A percentile compares a stretch with the other conserved stretches of the same genome.
Evolutionary conservation across 2,888 invertebrate genomes (phyloP).

Genomic region (Pseudoips prasinana): DNA sequence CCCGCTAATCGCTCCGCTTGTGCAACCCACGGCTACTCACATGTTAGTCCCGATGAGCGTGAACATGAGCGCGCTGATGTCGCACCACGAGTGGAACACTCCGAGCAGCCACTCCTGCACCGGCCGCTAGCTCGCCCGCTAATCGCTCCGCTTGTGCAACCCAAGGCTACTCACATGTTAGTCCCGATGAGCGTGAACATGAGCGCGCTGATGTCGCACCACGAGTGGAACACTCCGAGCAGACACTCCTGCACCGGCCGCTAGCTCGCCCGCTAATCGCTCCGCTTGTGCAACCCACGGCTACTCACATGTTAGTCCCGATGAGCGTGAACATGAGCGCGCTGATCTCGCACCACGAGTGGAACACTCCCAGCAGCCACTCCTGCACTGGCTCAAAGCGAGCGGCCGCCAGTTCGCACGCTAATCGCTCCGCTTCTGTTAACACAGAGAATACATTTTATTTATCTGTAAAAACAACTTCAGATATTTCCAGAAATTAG

Average conservation of each 20-base stretch:
- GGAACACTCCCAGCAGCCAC: slow-evolving; percentile 70
- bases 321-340: slow-evolving; percentile 72
- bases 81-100: slow-evolving; percentile 73
- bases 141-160: too few relatives aligned
- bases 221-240: slow-evolving; percentile 69
- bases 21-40: too few relatives aligned
- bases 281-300: too few relatives aligned
- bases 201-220: slow-evolving; percentile 74
- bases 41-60: slow-evolving; percentile 66
- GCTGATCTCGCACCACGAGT: slow-evolving; percentile 74
- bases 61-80: slow-evolving; percentile 72
- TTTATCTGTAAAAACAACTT: too few relatives aligned
- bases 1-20: too few relatives aligned
- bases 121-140: slow-evolving; percentile 8
- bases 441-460: too few relatives aligned
- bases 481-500: too few relatives aligned
- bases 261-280: slow-evolving; percentile 9
- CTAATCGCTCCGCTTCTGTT: slow-evolving; percentile 43
- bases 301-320: slow-evolving; percentile 63
- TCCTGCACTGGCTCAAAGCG: slow-evolving; percentile 51
- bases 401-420: slow-evolving; percentile 9
- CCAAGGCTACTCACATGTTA: slow-evolving; percentile 56
- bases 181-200: slow-evolving; percentile 69
- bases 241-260: slow-evolving; percentile 60
- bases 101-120: slow-evolving; percentile 70